phyloP scores from a whole-genome alignment of 2,113 vertebrate genomes.

The Callocephalon fimbriatum region DNA sequence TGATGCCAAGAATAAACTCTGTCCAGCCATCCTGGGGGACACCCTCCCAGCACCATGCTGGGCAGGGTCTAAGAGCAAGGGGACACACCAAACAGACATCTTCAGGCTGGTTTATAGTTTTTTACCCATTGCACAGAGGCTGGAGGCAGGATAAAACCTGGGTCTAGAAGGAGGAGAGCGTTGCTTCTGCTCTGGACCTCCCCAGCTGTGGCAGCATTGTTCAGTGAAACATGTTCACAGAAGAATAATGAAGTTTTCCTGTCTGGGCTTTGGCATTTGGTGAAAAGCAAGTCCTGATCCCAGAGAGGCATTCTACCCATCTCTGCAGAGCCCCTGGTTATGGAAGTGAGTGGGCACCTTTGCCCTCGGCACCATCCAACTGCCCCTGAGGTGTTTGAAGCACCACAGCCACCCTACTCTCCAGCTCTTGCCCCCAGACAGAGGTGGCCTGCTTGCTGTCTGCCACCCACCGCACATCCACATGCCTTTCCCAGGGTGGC shows the following conservation, averaged over 20 bases:
- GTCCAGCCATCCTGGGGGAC: not conserved
- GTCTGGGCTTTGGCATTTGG: not conserved
- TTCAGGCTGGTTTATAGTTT: not conserved
- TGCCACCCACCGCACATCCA: not conserved
- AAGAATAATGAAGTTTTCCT: not conserved
- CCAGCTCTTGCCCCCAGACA: accelerated
- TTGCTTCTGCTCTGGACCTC: not conserved
- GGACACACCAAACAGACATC: not conserved
- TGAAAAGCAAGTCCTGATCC: not conserved
- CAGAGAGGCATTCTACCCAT: accelerated
- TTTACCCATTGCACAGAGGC: not conserved
- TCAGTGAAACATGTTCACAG: not conserved
- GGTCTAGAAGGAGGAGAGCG: not conserved
- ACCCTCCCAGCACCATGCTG: accelerated
- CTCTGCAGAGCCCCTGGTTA: not conserved
- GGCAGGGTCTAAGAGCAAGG: not conserved
- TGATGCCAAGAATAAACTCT: not conserved
- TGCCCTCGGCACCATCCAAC: accelerated
- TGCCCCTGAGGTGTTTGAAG: accelerated
- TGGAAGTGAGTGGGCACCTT: accelerated
- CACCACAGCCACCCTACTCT: accelerated
- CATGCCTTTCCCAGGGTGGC: not conserved
- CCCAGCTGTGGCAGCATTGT: not conserved
- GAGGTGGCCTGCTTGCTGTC: not conserved
- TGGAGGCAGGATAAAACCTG: not conserved